Base-by-base conservation (phyloP, 2,113 vertebrate species). In the Daphoenositta chrysoptera region DNA sequence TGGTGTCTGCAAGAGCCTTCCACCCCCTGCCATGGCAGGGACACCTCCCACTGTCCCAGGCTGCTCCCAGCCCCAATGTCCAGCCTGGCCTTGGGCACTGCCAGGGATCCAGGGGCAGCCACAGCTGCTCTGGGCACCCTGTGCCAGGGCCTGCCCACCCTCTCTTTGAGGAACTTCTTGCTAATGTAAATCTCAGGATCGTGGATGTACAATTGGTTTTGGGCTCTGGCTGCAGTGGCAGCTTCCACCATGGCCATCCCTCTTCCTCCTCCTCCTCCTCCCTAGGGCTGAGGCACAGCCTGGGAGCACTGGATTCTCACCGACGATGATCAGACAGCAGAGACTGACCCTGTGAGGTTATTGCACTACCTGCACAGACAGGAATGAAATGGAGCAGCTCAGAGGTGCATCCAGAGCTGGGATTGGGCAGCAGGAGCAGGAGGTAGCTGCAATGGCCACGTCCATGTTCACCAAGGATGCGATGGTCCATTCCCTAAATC, bases 381-480 rank as follows among this genome's bases (percentile, higher is more conserved):
- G 57, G 33, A 27, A 72, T 5, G 27, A 30, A 72, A 60, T 0
- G 4, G 42, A 54, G 42, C 60, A 78, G 69, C 69, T 54, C 48
- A 20, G 48, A 17, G 40, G 8, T 0, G 0, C 26, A 18, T 14
- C 37, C 0, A 0, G 68, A 68, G 40, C 30, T n/a, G 44, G 63
- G 58, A 60, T 1, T 5, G 5, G 31, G n/a, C 65, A 85, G 60
- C 51, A 56, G 44, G 61, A 95, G n/a, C 56, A 31, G 14, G 48
- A 68, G n/a, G 26, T 1, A 8, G 68, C 63, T 79, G n/a, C 0
- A 0, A 47, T 4, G 3, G n/a, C 65, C 4, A 0, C 45, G n/a
- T 23, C 22, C 24, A 63, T 0, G 1, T 15, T 90, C 19, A 1
- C 24, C 6, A 3, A 24, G 13, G 39, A 50, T 14, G 19, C 11